These are phyloP conservation scores for Agonopterix arenella DNA, from an alignment of 2,888 invertebrate genomes.

Conservation along the genomic window DNA sequence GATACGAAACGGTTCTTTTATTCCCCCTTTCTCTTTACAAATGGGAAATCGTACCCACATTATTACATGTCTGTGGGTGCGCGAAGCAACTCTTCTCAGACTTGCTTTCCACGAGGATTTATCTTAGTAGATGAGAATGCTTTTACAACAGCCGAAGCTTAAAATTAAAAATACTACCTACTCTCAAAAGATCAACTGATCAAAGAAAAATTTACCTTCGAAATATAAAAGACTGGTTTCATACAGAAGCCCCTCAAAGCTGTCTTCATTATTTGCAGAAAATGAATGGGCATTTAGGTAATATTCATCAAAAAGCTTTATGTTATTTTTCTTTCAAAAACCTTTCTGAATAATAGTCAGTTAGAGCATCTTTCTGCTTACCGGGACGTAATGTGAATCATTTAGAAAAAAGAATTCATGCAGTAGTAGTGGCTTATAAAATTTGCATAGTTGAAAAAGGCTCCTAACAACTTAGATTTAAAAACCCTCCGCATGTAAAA, in stretches of 20 bases:
- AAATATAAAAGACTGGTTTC: constrained; percentile 1
- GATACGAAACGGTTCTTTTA: constrained; percentile 34
- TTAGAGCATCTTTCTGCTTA: no score
- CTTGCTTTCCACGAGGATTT: constrained; percentile 17
- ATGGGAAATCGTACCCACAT: constrained; percentile 47
- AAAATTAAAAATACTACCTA: constrained; percentile 15
- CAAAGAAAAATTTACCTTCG: constrained; percentile 1
- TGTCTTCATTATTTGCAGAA: neutral
- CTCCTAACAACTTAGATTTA: no score
- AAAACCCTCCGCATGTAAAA: no score
- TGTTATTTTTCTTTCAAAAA: no score
- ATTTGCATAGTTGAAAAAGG: no score
- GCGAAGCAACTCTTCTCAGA: constrained; percentile 13
- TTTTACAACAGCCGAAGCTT: constrained; percentile 10
- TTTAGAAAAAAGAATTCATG: no score
- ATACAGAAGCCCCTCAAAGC: neutral
- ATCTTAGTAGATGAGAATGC: constrained; percentile 15
- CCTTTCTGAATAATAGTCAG: no score
- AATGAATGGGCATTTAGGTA: no score
- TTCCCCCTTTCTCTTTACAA: constrained; percentile 43
- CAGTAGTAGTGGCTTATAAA: no score
- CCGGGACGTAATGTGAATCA: no score
- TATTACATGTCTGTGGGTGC: constrained; percentile 29
- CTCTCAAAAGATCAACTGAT: neutral
- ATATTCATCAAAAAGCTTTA: no score